These are phyloP conservation scores for Lithophane leautieri DNA, from an alignment of 2,888 invertebrate genomes.

Conservation along the genomic window DNA sequence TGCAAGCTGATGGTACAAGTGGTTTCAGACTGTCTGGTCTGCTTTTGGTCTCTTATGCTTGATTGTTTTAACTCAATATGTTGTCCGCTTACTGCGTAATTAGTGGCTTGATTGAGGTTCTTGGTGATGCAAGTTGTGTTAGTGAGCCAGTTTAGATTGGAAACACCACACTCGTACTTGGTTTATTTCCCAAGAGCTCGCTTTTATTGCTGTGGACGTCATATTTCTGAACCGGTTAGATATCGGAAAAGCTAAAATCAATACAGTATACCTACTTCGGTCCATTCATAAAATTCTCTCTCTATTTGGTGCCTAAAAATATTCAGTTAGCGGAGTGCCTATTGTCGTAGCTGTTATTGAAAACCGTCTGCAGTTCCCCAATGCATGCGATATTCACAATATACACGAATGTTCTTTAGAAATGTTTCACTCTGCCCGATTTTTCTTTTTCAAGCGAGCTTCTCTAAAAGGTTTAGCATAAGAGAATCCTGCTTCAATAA, in stretches of 20 bases:
- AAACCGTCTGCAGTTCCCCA: background rate
- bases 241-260: background rate
- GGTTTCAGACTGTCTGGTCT: background rate
- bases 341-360: conserved; percentile 26
- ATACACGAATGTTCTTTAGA: conserved; percentile 28
- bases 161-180: background rate
- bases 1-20: conserved; percentile 11
- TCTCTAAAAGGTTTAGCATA: conserved; percentile 13
- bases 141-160: background rate
- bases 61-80: too few relatives aligned
- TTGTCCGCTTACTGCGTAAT: background rate
- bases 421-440: conserved; percentile 17
- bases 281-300: conserved; percentile 16
- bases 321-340: background rate
- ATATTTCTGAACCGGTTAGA: background rate
- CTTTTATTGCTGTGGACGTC: background rate
- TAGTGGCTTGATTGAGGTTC: background rate
- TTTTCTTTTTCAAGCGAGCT: conserved; percentile 6
- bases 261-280: background rate
- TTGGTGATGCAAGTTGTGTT: background rate
- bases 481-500: conserved; percentile 2
- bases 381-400: conserved; percentile 12
- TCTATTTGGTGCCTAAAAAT: conserved; percentile 6
- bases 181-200: background rate
- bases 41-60: background rate